These are phyloP conservation scores for Delphinus delphis DNA, from an alignment of 2,113 vertebrate species.

Conservation along the genomic window DNA sequence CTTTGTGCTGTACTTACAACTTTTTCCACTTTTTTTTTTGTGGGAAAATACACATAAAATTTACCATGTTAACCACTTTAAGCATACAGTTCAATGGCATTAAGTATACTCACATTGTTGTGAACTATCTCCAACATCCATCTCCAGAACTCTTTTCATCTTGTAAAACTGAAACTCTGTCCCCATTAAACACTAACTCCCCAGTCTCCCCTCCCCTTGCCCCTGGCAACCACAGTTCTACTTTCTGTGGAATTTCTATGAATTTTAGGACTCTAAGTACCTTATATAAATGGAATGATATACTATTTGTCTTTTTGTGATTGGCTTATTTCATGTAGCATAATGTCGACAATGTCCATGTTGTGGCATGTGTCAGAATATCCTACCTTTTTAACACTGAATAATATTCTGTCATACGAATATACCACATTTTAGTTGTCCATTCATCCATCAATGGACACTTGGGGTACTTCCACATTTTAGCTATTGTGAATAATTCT, in stretches of 20 bases:
- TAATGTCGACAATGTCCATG: neutral
- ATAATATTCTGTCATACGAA: neutral
- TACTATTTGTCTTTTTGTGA: neutral
- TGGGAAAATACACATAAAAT: neutral
- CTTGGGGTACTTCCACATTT: neutral
- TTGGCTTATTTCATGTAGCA: neutral
- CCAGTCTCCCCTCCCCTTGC: neutral
- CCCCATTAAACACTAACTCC: neutral
- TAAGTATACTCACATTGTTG: neutral
- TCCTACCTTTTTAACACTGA: neutral
- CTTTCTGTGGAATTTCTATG: neutral
- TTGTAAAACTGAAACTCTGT: neutral
- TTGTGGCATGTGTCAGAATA: neutral
- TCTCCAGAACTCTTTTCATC: neutral
- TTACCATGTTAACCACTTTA: neutral
- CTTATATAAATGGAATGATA: neutral
- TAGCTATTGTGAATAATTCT: neutral
- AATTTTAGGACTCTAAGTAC: neutral
- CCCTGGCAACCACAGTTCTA: neutral
- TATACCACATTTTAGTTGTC: neutral
- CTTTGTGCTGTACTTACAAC: neutral
- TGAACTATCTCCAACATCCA: neutral
- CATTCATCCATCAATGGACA: neutral
- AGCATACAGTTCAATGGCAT: neutral
- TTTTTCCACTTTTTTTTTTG: neutral